A percentile compares a stretch with the other conserved stretches of the same genome.
These are phyloP conservation scores for Spongia lamella DNA, from an alignment of 37 sponge, comb jelly and placozoan species.

Conservation along the genomic window DNA sequence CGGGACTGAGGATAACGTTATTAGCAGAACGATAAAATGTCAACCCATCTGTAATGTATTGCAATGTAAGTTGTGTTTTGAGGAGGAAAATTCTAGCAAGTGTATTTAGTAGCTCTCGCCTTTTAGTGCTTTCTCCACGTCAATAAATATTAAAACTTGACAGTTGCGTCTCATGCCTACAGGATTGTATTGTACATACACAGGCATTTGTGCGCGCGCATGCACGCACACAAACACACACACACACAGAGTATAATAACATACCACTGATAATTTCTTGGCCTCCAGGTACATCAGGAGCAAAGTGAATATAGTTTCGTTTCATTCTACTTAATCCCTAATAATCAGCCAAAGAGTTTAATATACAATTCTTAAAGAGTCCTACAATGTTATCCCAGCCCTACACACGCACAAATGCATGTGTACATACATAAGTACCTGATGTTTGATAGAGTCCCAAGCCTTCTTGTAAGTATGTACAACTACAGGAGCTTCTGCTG, in stretches of 20 bases:
- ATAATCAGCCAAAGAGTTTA: too few species aligned
- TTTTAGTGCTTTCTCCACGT: constrained; percentile 78
- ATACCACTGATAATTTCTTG: constrained; percentile 90
- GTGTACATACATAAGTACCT: constrained; percentile 35
- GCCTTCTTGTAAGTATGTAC: constrained; percentile 83
- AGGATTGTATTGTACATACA: neutral
- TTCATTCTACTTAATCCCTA: constrained; percentile 73
- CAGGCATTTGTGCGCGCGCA: too few species aligned
- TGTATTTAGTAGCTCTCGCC: constrained; percentile 43
- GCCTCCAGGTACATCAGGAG: constrained; percentile 79
- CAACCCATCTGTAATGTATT: constrained; percentile 71
- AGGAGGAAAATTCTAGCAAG: too few species aligned
- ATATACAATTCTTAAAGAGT: too few species aligned
- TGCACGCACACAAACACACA: too few species aligned
- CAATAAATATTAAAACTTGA: constrained; percentile 85
- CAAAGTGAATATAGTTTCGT: constrained; percentile 92
- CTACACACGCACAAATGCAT: too few species aligned
- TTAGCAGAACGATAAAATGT: constrained; percentile 85
- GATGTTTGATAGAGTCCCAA: constrained; percentile 64
- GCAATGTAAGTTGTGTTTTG: too few species aligned
- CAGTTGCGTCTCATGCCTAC: constrained; percentile 88
- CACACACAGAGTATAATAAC: too few species aligned
- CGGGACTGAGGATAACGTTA: constrained; percentile 87
- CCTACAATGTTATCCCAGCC: too few species aligned
- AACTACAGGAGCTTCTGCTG: constrained; percentile 69